Percentiles rank a stretch among this genome's conserved stretches.
Evolutionary conservation across 2,797 vertebrate species (phyloP).

Genomic region (Furcifer pardalis): DNA sequence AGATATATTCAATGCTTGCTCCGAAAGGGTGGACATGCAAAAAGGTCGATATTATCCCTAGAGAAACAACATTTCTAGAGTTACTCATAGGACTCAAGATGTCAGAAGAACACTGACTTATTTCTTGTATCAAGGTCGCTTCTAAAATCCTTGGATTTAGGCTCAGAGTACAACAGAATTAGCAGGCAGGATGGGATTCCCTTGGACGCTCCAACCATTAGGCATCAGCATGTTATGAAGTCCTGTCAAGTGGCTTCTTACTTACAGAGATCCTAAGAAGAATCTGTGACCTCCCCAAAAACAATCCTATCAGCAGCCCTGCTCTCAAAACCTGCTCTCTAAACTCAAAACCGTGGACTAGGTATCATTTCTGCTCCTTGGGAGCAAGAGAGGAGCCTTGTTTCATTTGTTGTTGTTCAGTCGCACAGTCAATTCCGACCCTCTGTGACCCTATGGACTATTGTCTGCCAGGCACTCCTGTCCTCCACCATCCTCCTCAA

Average conservation of each 20-base stretch:
- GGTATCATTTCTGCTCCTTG: background rate
- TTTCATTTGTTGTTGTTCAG: too few species aligned
- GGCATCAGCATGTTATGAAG: background rate
- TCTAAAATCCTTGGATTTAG: background rate
- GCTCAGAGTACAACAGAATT: too few species aligned
- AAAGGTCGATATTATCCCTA: conserved; percentile 94
- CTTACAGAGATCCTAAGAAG: background rate
- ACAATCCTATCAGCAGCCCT: too few species aligned
- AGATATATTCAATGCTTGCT: conserved; percentile 95
- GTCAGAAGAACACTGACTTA: background rate
- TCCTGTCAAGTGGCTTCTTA: background rate
- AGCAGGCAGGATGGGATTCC: background rate
- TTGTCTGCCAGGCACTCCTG: too few species aligned
- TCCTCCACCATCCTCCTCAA: too few species aligned
- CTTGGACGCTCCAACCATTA: background rate
- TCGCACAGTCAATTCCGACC: too few species aligned
- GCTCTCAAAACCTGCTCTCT: too few species aligned
- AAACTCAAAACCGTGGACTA: too few species aligned
- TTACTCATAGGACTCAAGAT: background rate
- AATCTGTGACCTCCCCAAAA: too few species aligned
- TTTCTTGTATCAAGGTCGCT: background rate
- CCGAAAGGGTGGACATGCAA: conserved; percentile 93
- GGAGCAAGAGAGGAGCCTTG: background rate
- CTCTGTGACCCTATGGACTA: too few species aligned
- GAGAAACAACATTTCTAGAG: conserved; percentile 49